phyloP scores from a whole-genome alignment of 2,113 vertebrate species.

The Myiopsitta monachus region DNA sequence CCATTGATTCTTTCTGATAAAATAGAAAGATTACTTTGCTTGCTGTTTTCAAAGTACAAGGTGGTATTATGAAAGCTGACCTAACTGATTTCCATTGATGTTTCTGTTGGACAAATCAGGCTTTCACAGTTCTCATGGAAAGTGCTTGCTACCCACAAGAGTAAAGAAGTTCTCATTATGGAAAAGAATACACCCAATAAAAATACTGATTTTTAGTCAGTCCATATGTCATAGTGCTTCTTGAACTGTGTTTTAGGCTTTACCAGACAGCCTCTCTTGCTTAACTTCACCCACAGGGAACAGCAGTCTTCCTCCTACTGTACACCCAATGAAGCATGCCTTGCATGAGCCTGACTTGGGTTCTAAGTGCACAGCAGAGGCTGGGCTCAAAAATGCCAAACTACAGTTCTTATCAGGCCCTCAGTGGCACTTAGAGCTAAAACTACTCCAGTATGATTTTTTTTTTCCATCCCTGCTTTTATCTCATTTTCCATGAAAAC shows the following conservation, averaged over 20 bases:
- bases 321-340: background rate
- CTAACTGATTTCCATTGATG: background rate
- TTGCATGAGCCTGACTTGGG: background rate
- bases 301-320: background rate
- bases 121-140: background rate
- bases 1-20: background rate
- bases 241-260: background rate
- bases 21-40: background rate
- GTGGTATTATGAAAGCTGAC: background rate
- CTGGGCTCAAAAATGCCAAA: background rate
- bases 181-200: background rate
- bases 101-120: background rate
- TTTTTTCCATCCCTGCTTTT: background rate
- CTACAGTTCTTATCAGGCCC: background rate
- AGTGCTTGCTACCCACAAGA: background rate
- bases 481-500: constrained; percentile 28
- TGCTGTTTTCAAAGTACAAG: background rate
- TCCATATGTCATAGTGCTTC: background rate
- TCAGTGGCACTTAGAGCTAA: background rate
- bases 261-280: background rate
- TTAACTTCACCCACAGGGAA: background rate
- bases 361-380: background rate
- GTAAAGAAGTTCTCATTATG: background rate
- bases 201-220: background rate
- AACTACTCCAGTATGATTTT: background rate